Percentiles rank a stretch among this genome's conserved stretches.
phyloP scores from a whole-genome alignment of 1,140 invertebrate genomes.

The Conus betulinus region DNA sequence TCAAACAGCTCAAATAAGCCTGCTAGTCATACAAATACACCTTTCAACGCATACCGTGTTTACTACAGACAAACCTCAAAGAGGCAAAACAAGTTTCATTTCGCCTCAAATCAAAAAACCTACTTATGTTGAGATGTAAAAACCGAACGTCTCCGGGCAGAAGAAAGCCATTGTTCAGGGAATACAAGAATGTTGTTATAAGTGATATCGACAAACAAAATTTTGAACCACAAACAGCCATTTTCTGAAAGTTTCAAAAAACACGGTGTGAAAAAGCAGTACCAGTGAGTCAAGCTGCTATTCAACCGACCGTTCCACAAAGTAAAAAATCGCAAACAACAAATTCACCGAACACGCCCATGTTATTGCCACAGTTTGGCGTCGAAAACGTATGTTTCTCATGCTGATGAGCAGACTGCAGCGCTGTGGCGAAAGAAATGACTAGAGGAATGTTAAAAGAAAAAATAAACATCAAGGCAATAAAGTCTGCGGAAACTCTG shows the following conservation, averaged over 20 bases:
- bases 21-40: not conserved
- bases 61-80: not conserved
- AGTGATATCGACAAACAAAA: not conserved
- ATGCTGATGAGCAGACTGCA: not conserved
- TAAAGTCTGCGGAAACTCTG: not conserved
- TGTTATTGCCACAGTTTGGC: not conserved
- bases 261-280: not conserved
- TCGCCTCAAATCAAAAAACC: not conserved
- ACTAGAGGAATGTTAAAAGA: not conserved
- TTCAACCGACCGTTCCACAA: not conserved
- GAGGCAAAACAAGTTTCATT: too few species aligned
- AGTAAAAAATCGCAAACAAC: not conserved
- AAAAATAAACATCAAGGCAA: not conserved
- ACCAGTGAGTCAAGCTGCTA: not conserved
- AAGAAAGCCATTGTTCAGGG: not conserved
- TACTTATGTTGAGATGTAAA: not conserved
- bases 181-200: not conserved
- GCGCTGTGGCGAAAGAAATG: not conserved
- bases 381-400: not conserved
- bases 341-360: not conserved
- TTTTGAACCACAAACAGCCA: not conserved
- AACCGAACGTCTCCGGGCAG: not conserved
- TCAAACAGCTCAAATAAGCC: not conserved
- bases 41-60: not conserved
- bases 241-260: not conserved